phyloP scores from a whole-genome alignment of 2,797 vertebrate genomes.

The Gymnoscopelus braueri region DNA sequence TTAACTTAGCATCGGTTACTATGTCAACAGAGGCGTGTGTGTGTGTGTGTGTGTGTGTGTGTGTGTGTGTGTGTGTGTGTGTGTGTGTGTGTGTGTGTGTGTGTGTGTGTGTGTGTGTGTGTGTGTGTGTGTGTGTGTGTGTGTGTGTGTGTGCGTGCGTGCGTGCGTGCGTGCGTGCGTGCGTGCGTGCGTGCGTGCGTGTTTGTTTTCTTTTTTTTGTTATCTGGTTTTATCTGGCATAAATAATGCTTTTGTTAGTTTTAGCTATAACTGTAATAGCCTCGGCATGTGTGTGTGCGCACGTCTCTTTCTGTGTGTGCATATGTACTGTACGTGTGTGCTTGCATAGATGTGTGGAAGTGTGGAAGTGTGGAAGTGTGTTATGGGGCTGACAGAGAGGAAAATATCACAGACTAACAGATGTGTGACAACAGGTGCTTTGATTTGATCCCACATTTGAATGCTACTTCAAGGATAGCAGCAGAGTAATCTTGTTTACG shows the following conservation, averaged over 20 bases:
- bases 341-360: neutral
- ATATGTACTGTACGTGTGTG: neutral
- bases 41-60: neutral
- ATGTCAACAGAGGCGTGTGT: neutral
- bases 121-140: constrained; percentile 12
- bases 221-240: too few species aligned
- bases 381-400: neutral
- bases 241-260: too few species aligned
- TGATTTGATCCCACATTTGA: constrained; percentile 49
- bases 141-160: neutral
- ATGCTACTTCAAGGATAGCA: constrained; percentile 68
- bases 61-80: constrained; percentile 1
- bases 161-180: neutral
- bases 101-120: constrained; percentile 12
- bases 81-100: neutral
- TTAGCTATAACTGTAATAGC: too few species aligned
- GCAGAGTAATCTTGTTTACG: constrained; percentile 65
- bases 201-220: neutral
- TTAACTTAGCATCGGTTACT: neutral
- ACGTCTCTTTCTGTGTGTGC: neutral
- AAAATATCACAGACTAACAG: constrained; percentile 10
- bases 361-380: neutral
- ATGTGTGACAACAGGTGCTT: constrained; percentile 62
- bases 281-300: too few species aligned
- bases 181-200: neutral